Conservation (phyloP, 2,113 vertebrate species). For the Pheucticus melanocephalus region DNA sequence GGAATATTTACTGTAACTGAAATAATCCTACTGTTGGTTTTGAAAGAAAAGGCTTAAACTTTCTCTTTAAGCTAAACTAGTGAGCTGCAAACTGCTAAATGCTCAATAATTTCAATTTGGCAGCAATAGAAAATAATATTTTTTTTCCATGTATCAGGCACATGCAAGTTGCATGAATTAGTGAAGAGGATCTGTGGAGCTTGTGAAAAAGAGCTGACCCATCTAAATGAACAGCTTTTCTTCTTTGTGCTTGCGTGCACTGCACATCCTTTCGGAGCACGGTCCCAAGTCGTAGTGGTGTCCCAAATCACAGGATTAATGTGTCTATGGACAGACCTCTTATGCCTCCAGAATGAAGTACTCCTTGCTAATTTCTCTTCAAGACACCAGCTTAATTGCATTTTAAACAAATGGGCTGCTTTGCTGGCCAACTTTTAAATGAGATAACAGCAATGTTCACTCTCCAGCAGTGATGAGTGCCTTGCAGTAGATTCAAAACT, state of each 20-base stretch:
- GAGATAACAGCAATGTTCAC: conserved; percentile 88
- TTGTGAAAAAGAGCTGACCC: conserved; percentile 7
- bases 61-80: background rate
- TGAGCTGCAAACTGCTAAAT: background rate
- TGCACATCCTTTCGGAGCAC: conserved; percentile 54
- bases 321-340: conserved; percentile 84
- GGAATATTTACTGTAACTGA: background rate
- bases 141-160: background rate
- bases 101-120: background rate
- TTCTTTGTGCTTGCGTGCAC: conserved; percentile 33
- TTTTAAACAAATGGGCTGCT: conserved; percentile 94
- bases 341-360: conserved; percentile 88
- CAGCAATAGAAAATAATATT: background rate
- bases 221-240: background rate
- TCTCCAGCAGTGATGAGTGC: conserved; percentile 90
- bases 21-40: background rate
- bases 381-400: conserved; percentile 91
- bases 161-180: background rate
- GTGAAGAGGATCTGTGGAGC: background rate
- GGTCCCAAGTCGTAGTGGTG: conserved; percentile 65
- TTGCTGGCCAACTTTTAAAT: conserved; percentile 91
- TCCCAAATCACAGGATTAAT: conserved; percentile 89
- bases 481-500: conserved; percentile 88
- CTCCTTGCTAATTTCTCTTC: conserved; percentile 91
- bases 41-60: background rate